These are phyloP conservation scores for Auanema freiburgensis DNA, from an alignment of 2,888 invertebrate genomes.

Conservation along the genomic window DNA sequence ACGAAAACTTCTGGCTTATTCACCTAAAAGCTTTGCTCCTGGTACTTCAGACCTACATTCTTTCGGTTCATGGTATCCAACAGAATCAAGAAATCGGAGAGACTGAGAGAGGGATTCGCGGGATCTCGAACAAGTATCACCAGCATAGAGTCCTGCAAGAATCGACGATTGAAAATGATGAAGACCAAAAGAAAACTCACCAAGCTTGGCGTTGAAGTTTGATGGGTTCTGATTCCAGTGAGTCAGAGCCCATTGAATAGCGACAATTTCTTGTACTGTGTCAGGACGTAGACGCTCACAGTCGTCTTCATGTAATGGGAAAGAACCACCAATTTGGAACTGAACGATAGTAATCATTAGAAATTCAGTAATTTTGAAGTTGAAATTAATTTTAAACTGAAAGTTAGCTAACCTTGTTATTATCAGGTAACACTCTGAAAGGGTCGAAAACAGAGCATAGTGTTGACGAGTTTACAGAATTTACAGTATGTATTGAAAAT, in stretches of 20 bases:
- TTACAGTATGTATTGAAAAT: no score
- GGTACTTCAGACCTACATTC: slow-evolving; percentile 52
- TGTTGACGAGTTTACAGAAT: slow-evolving; percentile 6
- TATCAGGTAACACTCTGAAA: slow-evolving; percentile 61
- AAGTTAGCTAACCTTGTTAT: slow-evolving; percentile 45
- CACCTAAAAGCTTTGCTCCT: slow-evolving; percentile 46
- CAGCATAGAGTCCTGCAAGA: slow-evolving; percentile 57
- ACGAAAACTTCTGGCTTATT: background rate
- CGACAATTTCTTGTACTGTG: slow-evolving; percentile 63
- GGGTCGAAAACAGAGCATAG: slow-evolving; percentile 61
- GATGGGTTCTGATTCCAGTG: slow-evolving; percentile 62
- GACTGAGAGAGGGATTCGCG: slow-evolving; percentile 60
- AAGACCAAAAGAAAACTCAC: slow-evolving; percentile 24
- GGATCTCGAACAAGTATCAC: slow-evolving; percentile 60
- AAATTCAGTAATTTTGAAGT: background rate
- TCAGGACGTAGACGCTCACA: slow-evolving; percentile 54
- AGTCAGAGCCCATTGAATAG: slow-evolving; percentile 64
- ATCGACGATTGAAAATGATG: no score
- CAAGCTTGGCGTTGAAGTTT: slow-evolving; percentile 49
- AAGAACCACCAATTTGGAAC: slow-evolving; percentile 63
- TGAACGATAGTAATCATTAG: slow-evolving; percentile 25
- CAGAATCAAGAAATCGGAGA: slow-evolving; percentile 58
- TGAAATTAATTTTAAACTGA: background rate
- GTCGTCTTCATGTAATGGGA: slow-evolving; percentile 60
- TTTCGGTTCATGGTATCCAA: slow-evolving; percentile 59